Percentiles rank a stretch among this genome's conserved stretches.
phyloP scores from a whole-genome alignment of 2,888 invertebrate species.

The Lampropteryx suffumata region DNA sequence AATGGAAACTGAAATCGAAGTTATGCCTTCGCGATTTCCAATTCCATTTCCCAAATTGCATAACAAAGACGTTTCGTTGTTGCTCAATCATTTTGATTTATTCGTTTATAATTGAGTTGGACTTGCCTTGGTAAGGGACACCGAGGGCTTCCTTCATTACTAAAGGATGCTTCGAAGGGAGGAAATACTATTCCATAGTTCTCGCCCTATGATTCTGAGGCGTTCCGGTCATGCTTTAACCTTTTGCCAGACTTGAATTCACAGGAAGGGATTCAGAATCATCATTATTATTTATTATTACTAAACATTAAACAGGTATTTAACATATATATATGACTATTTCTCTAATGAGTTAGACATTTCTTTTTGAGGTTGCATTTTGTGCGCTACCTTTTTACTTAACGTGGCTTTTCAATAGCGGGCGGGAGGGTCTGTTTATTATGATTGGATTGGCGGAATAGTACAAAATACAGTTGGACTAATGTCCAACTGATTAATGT shows the following conservation, averaged over 20 bases:
- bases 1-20: slow-evolving; percentile 11
- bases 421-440: too few relatives aligned
- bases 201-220: slow-evolving; percentile 57
- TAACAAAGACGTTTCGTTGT: slow-evolving; percentile 27
- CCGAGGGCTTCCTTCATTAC: slow-evolving; percentile 64
- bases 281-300: too few relatives aligned
- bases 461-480: too few relatives aligned
- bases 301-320: too few relatives aligned
- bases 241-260: slow-evolving; percentile 40
- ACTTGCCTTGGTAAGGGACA: slow-evolving; percentile 54
- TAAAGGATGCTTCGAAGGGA: slow-evolving; percentile 54
- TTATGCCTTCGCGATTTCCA: slow-evolving; percentile 4
- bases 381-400: too few relatives aligned
- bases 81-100: slow-evolving; percentile 65
- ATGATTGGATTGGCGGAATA: too few relatives aligned
- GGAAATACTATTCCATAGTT: slow-evolving; percentile 50
- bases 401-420: too few relatives aligned
- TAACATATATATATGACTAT: too few relatives aligned
- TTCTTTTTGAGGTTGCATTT: too few relatives aligned
- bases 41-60: slow-evolving; percentile 23
- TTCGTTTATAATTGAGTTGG: slow-evolving; percentile 70
- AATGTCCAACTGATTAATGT: too few relatives aligned
- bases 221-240: slow-evolving; percentile 57
- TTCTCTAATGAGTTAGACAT: too few relatives aligned
- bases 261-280: slow-evolving; percentile 41